phyloP scores from a whole-genome alignment of 2,113 vertebrate species.

The Anarrhichthys ocellatus region DNA sequence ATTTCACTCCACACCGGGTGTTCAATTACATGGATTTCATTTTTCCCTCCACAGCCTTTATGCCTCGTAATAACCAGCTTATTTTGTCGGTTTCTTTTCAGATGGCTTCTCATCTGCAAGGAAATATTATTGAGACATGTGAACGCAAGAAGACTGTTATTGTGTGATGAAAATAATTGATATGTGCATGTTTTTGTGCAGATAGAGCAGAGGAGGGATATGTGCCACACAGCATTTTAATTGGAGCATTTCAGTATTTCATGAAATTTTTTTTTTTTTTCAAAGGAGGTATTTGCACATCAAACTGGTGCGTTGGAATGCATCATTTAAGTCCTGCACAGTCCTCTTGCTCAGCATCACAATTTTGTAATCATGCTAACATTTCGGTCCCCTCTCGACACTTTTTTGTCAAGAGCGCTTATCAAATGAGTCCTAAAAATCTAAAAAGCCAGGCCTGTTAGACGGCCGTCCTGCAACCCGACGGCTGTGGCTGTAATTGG shows the following conservation, averaged over 20 bases:
- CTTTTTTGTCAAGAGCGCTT: too few relatives aligned
- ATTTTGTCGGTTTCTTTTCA: constrained; percentile 16
- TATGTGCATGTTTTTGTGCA: not conserved
- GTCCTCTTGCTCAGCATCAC: too few relatives aligned
- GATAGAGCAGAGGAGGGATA: not conserved
- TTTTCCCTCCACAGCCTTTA: constrained; percentile 36
- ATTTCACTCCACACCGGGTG: constrained; percentile 32
- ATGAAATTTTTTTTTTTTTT: not conserved
- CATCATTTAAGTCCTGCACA: too few relatives aligned
- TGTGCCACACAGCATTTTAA: not conserved
- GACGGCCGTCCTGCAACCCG: constrained; percentile 33
- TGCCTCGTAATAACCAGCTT: constrained; percentile 17
- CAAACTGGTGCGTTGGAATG: too few relatives aligned
- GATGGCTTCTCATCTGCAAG: not conserved
- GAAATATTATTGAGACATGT: not conserved
- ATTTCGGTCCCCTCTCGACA: too few relatives aligned
- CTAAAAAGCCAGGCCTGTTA: not conserved
- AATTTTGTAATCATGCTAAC: too few relatives aligned
- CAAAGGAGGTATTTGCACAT: too few relatives aligned
- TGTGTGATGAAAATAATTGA: not conserved
- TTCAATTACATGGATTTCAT: constrained; percentile 43
- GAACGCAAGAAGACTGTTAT: not conserved
- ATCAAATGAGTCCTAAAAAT: constrained; percentile 29
- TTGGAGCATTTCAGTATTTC: constrained; percentile 7
- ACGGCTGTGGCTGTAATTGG: constrained; percentile 46